Base-by-base conservation (phyloP, 2,113 vertebrate species). In the Symphodus melops region DNA sequence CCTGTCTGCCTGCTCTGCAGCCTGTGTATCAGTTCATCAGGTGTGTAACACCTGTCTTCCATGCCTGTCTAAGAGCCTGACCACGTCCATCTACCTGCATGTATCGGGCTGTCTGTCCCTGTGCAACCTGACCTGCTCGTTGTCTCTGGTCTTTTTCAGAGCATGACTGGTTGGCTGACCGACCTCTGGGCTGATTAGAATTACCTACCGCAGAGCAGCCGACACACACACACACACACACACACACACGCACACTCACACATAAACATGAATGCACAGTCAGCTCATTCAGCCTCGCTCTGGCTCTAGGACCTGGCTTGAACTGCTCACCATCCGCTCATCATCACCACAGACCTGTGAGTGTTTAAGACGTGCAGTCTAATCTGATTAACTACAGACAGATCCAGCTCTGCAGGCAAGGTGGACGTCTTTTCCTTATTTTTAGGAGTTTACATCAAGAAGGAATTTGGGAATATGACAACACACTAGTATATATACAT, bases 141-240 rank as follows among this genome's bases (percentile, higher is more conserved):
- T 81, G 83, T 86, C 74, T 82, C 68, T 79, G 72, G 59, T 80
- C 71, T 86, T 82, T 88, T 81, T 84, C 86, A 83, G 85, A 89
- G 85, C 74, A 37, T 83, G 80, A 86, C 89, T 88, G 75, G 69
- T 77, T 71, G 79, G 71, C 72, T 51, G 70, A 72, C 72, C 23
- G 69, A 88, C 87, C 86, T 84, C 66, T 86, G 87, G 55, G 59
- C 77, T 77, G 81, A 88, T 91, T 88, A 88, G 78, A 77, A 37
- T 79, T 86, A 93, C 90, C 92, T 92, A 92, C 92, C 89, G 78
- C 92, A 90, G 89, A 82, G 82, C 36, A 74, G 59, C 61, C 10
- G 12, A 28, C 60, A 70, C 71, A 63, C 41, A 77, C 73, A 61
- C 70, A 60, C 72, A 69, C 65, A 58, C 58, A 71, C 51, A 71